Conservation (phyloP, 2,888 invertebrate species). For the Acanthacorydalis orientalis region DNA sequence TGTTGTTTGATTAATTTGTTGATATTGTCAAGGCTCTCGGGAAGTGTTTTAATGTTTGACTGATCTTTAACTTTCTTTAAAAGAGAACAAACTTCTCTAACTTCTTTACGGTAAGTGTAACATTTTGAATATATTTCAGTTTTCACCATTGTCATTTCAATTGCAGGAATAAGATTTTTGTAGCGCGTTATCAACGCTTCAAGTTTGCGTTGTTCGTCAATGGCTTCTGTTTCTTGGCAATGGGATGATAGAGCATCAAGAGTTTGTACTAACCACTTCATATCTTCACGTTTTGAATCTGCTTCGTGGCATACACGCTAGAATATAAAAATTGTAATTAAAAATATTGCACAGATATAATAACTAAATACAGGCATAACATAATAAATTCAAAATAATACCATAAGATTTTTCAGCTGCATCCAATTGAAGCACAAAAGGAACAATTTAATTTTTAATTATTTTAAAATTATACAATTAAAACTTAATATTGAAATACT, state of each 20-base stretch:
- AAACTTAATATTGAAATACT: conserved; percentile 6
- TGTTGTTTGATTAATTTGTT: conserved; percentile 64
- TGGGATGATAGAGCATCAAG: conserved; percentile 72
- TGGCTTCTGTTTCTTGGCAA: conserved; percentile 63
- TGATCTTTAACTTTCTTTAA: conserved; percentile 61
- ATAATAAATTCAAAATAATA: conserved; percentile 17
- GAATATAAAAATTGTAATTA: conserved; percentile 11
- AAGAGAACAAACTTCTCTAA: conserved; percentile 67
- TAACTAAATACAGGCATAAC: conserved; percentile 2
- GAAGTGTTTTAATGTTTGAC: conserved; percentile 42
- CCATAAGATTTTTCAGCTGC: conserved; percentile 34
- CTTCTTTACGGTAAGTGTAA: conserved; percentile 79
- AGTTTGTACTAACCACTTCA: conserved; percentile 89
- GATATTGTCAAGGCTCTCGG: conserved; percentile 57
- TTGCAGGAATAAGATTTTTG: conserved; percentile 78
- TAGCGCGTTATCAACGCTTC: conserved; percentile 74
- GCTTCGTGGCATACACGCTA: conserved; percentile 84
- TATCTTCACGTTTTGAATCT: conserved; percentile 77
- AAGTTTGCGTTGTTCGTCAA: conserved; percentile 62
- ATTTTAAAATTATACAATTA: conserved; percentile 1
- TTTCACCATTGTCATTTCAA: conserved; percentile 84
- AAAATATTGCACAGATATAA: neutral
- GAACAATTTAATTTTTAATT: neutral
- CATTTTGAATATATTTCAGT: conserved; percentile 86
- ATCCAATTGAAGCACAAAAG: conserved; percentile 1